Evolutionary conservation across 2,888 invertebrate species (phyloP).

Genomic region (Isoperla grammatica): DNA sequence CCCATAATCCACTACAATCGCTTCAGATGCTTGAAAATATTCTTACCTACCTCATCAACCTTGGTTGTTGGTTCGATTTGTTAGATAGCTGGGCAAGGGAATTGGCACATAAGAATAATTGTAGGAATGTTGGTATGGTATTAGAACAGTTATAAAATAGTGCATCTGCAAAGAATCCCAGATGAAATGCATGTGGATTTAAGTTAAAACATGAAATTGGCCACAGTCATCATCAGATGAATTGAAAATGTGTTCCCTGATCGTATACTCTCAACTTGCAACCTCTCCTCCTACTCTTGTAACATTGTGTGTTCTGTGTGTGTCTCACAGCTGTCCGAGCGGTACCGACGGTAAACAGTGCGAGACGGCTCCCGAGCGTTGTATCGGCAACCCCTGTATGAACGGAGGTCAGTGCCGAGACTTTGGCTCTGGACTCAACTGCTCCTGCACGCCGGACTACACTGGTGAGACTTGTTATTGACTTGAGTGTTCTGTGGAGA

Average conservation of each 20-base stretch:
- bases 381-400: constrained; percentile 91
- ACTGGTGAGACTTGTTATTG: constrained; percentile 41
- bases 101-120: neutral
- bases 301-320: constrained; percentile 6
- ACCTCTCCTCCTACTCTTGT: too few relatives aligned
- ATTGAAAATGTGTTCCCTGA: too few relatives aligned
- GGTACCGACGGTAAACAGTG: constrained; percentile 97
- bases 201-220: too few relatives aligned
- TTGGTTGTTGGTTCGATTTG: neutral
- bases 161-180: too few relatives aligned
- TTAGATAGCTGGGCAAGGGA: neutral
- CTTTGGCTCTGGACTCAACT: constrained; percentile 91
- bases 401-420: constrained; percentile 94
- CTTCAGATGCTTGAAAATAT: neutral
- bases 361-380: constrained; percentile 92
- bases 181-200: too few relatives aligned
- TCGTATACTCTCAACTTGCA: too few relatives aligned
- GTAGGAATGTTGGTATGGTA: too few relatives aligned
- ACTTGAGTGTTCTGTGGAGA: too few relatives aligned
- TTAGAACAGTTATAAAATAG: too few relatives aligned
- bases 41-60: neutral
- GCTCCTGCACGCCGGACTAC: constrained; percentile 81
- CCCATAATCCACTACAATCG: neutral
- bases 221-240: too few relatives aligned
- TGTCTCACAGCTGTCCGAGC: constrained; percentile 67